Conservation (phyloP, 2,797 vertebrate genomes). For the Gallinago stenura region DNA sequence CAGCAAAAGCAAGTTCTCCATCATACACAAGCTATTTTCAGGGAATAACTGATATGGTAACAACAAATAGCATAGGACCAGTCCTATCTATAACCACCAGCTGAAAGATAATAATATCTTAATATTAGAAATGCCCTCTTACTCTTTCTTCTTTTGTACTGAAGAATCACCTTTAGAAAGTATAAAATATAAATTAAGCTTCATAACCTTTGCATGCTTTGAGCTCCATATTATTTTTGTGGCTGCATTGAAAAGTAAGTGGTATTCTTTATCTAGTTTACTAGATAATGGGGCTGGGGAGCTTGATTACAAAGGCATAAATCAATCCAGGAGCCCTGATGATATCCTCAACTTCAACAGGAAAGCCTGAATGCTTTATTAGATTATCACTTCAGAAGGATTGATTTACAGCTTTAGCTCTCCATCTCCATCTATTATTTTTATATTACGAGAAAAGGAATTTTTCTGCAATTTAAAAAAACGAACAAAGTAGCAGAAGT, state of each 20-base stretch:
- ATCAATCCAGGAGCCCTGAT: conserved; percentile 3
- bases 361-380: conserved; percentile 36
- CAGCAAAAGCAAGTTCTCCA: neutral
- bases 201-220: neutral
- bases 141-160: neutral
- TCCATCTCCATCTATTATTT: conserved; percentile 1
- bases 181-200: conserved; percentile 35
- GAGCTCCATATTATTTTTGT: neutral
- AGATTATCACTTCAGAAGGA: conserved; percentile 56
- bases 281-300: conserved; percentile 2
- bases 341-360: conserved; percentile 26
- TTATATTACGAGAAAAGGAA: neutral
- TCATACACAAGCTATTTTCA: neutral
- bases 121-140: neutral
- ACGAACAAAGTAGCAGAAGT: neutral
- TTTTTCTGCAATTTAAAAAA: neutral
- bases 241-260: neutral
- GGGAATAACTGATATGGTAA: neutral
- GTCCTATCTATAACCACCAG: neutral
- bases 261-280: conserved; percentile 8
- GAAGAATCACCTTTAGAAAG: neutral
- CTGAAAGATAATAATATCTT: neutral
- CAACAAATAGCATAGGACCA: neutral
- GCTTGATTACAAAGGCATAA: conserved; percentile 46
- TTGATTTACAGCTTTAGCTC: conserved; percentile 42